These are phyloP conservation scores for Nipponia nippon DNA, from an alignment of 2,113 vertebrate species.

Conservation along the genomic window DNA sequence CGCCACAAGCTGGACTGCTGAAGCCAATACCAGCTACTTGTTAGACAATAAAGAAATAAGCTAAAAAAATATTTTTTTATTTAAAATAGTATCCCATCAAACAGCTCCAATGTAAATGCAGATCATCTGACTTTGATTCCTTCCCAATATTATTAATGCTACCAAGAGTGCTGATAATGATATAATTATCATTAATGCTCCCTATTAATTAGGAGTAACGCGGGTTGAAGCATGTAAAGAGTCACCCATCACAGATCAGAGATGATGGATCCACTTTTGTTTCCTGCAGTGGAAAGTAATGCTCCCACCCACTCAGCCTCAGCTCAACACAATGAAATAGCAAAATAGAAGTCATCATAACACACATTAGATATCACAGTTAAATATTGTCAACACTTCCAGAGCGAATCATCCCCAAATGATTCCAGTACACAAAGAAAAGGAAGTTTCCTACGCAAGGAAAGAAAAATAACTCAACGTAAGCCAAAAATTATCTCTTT, in stretches of 20 bases:
- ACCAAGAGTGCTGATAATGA: not conserved
- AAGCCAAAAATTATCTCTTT: constrained; percentile 67
- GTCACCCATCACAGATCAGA: not conserved
- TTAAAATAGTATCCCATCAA: constrained; percentile 4
- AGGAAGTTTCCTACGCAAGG: constrained; percentile 39
- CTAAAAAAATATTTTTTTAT: not conserved
- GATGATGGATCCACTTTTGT: not conserved
- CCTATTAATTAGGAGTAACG: not conserved
- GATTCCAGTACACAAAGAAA: constrained; percentile 6
- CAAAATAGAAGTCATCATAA: constrained; percentile 17
- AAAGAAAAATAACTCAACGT: constrained; percentile 52
- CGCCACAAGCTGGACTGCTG: not conserved
- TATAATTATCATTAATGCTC: not conserved
- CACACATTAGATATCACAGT: not conserved
- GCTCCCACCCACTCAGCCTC: constrained; percentile 29
- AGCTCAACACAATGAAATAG: not conserved
- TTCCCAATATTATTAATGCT: constrained; percentile 10
- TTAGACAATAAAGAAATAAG: not conserved
- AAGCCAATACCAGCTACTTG: not conserved
- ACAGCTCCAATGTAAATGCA: not conserved
- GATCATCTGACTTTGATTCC: not conserved
- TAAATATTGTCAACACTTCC: not conserved
- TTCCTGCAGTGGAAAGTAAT: constrained; percentile 1
- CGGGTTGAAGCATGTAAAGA: not conserved
- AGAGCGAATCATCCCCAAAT: not conserved